A percentile compares a stretch with the other conserved stretches of the same genome.
phyloP scores from a whole-genome alignment of 2,888 invertebrate species.

The Apomyelois bistriatella region DNA sequence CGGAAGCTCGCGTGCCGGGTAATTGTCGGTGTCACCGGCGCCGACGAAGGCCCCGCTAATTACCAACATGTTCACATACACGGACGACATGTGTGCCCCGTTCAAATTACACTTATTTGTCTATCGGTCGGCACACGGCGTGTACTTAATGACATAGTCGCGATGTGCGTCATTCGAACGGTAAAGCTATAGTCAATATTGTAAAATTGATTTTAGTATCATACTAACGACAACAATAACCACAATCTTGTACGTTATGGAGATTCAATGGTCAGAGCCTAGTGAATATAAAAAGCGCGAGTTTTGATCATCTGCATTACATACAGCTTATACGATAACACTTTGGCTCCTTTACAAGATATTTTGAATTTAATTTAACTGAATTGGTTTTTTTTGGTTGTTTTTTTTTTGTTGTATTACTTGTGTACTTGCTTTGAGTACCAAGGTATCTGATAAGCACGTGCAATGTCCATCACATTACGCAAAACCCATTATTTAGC shows the following conservation, averaged over 20 bases:
- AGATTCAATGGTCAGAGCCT: neutral
- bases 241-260: neutral
- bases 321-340: no score
- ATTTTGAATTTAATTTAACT: no score
- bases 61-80: conserved; percentile 27
- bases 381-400: no score
- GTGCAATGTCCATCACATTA: no score
- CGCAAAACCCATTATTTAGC: no score
- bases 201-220: neutral
- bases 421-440: no score
- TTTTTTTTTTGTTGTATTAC: no score
- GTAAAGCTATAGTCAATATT: neutral
- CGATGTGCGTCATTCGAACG: conserved; percentile 3
- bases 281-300: no score
- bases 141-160: conserved; percentile 10
- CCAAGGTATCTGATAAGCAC: no score
- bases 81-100: conserved; percentile 48
- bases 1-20: conserved; percentile 69
- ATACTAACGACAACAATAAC: neutral
- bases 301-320: no score
- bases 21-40: conserved; percentile 61
- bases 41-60: conserved; percentile 28
- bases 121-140: conserved; percentile 14
- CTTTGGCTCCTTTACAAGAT: no score
- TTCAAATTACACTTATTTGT: conserved; percentile 38